Evolutionary conservation across 2,888 invertebrate genomes (phyloP).

Genomic region (Hololepta plana): DNA sequence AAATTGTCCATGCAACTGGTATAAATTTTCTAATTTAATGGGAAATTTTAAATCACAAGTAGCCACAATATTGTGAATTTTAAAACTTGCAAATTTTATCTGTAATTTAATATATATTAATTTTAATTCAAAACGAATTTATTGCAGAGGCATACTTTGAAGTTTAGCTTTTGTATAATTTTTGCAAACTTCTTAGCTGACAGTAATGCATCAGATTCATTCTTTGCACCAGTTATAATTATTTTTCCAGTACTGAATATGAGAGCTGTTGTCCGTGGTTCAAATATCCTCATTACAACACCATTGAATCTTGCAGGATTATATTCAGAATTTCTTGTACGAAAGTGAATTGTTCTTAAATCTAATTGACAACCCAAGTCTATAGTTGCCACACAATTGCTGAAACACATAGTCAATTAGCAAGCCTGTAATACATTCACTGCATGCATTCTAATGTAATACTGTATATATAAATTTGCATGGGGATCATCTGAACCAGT

Average conservation of each 20-base stretch:
- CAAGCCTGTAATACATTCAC: too few relatives aligned
- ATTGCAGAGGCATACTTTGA: constrained; percentile 36
- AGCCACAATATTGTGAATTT: constrained; percentile 60
- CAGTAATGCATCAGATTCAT: constrained; percentile 57
- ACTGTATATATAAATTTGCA: too few relatives aligned
- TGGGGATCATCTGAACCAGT: too few relatives aligned
- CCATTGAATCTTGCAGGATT: constrained; percentile 69
- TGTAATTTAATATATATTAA: constrained; percentile 43
- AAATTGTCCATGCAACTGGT: constrained; percentile 56
- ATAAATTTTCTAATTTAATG: constrained; percentile 51
- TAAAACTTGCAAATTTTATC: constrained; percentile 63
- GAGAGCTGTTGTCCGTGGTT: constrained; percentile 55
- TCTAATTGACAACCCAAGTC: constrained; percentile 54
- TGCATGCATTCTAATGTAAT: too few relatives aligned
- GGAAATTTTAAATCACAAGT: constrained; percentile 61
- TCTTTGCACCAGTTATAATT: constrained; percentile 64
- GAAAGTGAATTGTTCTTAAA: constrained; percentile 54
- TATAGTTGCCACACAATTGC: constrained; percentile 69
- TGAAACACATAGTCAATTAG: constrained; percentile 31
- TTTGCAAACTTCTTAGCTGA: constrained; percentile 67
- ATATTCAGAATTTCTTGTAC: constrained; percentile 68
- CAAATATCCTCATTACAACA: constrained; percentile 65
- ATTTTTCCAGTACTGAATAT: constrained; percentile 70
- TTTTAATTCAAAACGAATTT: constrained; percentile 27
- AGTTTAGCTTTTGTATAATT: constrained; percentile 66